These are phyloP conservation scores for Drosophila asahinai DNA, from an alignment of 1,140 invertebrate genomes.

Conservation along the genomic window DNA sequence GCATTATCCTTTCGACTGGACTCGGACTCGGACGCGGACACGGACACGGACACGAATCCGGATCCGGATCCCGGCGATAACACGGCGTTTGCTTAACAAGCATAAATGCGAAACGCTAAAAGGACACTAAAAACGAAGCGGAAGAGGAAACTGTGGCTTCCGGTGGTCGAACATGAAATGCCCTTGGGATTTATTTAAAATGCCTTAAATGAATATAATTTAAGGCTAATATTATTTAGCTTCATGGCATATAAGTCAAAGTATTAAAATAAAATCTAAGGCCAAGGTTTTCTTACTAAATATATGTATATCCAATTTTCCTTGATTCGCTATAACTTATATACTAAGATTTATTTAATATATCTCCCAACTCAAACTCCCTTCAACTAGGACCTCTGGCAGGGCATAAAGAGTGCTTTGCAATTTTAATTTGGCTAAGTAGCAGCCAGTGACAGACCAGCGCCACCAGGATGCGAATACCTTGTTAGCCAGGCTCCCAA, in stretches of 20 bases:
- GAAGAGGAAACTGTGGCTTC: slow-evolving; percentile 2
- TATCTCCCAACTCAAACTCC: neutral
- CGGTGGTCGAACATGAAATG: slow-evolving; percentile 6
- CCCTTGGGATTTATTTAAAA: slow-evolving; percentile 7
- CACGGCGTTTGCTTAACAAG: slow-evolving; percentile 80
- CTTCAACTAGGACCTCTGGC: neutral
- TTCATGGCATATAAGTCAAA: too few species aligned
- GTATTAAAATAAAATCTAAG: neutral
- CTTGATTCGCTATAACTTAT: too few species aligned
- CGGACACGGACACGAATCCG: neutral
- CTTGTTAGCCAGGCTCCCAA: slow-evolving; percentile 23
- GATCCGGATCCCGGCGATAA: slow-evolving; percentile 62
- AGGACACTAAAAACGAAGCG: slow-evolving; percentile 45
- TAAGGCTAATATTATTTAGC: too few species aligned
- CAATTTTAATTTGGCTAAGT: slow-evolving; percentile 81
- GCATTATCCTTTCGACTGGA: slow-evolving; percentile 75
- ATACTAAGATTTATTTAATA: too few species aligned
- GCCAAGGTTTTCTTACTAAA: neutral
- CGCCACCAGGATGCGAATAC: slow-evolving; percentile 38
- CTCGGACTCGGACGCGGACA: slow-evolving; percentile 27
- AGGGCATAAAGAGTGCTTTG: slow-evolving; percentile 42
- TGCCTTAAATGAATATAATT: too few species aligned
- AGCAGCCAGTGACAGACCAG: slow-evolving; percentile 70
- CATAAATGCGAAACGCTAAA: slow-evolving; percentile 72
- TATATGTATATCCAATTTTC: neutral